Evolutionary conservation across 1,140 invertebrate species (phyloP), one percentile per base, ranked within the genome.

Genomic region (Drosophila pseudoobscura): DNA sequence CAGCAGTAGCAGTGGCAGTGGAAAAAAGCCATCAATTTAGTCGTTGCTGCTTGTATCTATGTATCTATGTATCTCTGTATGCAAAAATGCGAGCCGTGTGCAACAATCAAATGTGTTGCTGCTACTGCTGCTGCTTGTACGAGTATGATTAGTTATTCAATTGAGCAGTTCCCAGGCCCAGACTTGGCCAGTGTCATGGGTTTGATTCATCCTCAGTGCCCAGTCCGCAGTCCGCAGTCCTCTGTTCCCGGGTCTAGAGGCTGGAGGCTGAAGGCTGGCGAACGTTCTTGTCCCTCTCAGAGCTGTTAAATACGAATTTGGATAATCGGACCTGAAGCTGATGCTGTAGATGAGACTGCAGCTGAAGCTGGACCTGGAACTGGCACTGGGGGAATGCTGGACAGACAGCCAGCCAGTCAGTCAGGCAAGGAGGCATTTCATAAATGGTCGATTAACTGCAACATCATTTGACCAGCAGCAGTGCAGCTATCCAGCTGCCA

Each of bases 371-470:
- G 13, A n/a, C 17, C 51, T 39, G 31, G 15, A 41, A 31, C 51
- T 17, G 8, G 50, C 9, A 6, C 50, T 22, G 31, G 35, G 17
- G 31, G 35, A 29, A 20, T 20, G 20, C 20, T 20, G 29, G 15
- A 15, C 35, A 13, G 9, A n/a, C 29, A 39, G 55, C 49, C 39
- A 55, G 66, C 24, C 29, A 6, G 29, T 6, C 29, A 6, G 7
- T 44, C 69, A 46, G 71, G 41, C 41, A 75, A 57, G 65, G 60
- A 80, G 73, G 72, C 79, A 71, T 78, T 76, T 73, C 77, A 87
- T 84, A 80, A 85, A 85, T 85, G 79, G 62, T 78, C 78, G 79
- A 82, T 70, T 78, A 83, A 78, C 79, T 83, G 78, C 80, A 78
- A 75, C 80, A 85, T 87, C 82, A 80, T 80, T 87, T 85, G 82